Evolutionary conservation across 2,797 vertebrate genomes (phyloP).

Genomic region (Buphagus erythrorhynchus): DNA sequence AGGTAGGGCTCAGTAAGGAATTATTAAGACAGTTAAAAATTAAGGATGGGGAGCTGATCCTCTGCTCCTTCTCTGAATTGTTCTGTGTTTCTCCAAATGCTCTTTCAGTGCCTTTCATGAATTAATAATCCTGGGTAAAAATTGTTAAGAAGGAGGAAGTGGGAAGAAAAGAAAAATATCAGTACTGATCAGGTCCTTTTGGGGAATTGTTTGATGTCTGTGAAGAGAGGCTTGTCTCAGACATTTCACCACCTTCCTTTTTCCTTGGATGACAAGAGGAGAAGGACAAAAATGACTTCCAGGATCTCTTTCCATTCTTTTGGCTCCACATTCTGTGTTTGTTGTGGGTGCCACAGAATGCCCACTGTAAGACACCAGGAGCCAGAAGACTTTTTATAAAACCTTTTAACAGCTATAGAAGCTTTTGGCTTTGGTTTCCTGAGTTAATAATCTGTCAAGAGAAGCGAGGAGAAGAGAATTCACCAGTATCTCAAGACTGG

Average conservation of each 20-base stretch:
- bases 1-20: neutral
- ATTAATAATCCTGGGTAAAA: neutral
- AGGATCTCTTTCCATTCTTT: neutral
- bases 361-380: neutral
- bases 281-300: neutral
- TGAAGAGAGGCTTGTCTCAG: neutral
- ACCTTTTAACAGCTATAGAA: neutral
- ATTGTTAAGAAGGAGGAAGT: neutral
- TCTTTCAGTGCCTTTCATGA: neutral
- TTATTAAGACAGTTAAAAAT: neutral
- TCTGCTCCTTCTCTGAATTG: neutral
- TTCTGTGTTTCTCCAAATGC: neutral
- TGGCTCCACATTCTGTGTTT: neutral
- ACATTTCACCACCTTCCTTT: neutral
- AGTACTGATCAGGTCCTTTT: neutral
- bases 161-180: neutral
- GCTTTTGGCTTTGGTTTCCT: neutral
- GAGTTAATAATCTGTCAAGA: neutral
- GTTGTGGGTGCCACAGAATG: neutral
- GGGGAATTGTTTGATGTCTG: neutral
- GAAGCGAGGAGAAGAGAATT: neutral
- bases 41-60: neutral
- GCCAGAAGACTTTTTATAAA: neutral
- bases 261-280: neutral
- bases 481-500: neutral